These are phyloP conservation scores for Sphaerophoria taeniata DNA, from an alignment of 2,888 invertebrate species.

Conservation along the genomic window DNA sequence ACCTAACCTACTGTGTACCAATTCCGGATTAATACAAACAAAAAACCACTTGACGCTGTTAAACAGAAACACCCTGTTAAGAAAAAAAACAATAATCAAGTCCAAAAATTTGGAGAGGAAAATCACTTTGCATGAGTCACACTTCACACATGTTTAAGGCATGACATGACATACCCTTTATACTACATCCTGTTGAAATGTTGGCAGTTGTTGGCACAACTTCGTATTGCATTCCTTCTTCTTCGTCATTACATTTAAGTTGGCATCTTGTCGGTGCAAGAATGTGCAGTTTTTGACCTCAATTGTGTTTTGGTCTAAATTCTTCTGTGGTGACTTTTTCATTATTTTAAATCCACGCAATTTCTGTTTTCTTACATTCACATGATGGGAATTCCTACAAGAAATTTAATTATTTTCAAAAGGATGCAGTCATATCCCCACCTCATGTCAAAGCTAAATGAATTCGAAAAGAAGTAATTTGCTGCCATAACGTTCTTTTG, in stretches of 20 bases:
- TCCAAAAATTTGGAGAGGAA: not conserved
- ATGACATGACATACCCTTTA: not conserved
- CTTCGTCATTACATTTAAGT: slow-evolving; percentile 10
- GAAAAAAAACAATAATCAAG: not conserved
- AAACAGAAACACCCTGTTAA: no score
- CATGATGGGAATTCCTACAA: no score
- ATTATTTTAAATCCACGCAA: not conserved
- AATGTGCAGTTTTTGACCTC: slow-evolving; percentile 17
- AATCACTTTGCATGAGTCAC: not conserved
- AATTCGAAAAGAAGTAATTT: no score
- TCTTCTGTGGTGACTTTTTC: not conserved
- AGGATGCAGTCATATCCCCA: no score
- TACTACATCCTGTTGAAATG: slow-evolving; percentile 9
- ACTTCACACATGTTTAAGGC: not conserved
- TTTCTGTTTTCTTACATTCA: no score
- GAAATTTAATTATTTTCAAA: no score
- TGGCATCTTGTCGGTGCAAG: slow-evolving; percentile 11
- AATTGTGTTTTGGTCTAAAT: slow-evolving; percentile 4
- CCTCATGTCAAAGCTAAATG: no score
- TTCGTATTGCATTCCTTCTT: slow-evolving; percentile 2
- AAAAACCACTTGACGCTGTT: no score
- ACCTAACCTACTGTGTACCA: no score
- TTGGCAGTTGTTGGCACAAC: not conserved
- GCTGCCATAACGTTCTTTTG: no score
- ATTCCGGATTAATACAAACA: no score